Evolutionary conservation across 53 echinoderm and acorn worm genomes (phyloP).

Genomic region (Antedon mediterranea): DNA sequence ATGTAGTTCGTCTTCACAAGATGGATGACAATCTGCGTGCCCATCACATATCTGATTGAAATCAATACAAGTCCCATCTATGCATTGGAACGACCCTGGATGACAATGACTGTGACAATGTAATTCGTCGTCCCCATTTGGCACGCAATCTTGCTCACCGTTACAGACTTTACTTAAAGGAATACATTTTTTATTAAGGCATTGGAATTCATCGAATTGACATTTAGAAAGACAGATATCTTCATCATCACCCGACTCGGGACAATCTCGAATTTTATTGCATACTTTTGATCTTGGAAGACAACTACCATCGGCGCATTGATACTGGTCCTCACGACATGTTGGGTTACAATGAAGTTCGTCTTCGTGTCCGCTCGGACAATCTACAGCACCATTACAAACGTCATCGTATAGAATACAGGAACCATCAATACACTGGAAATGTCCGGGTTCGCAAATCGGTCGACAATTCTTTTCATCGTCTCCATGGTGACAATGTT

Average conservation of each 20-base stretch:
- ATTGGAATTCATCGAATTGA: background rate
- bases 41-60: background rate
- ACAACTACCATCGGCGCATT: background rate
- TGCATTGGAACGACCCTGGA: background rate
- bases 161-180: background rate
- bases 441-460: background rate
- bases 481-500: background rate
- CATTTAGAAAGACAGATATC: background rate
- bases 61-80: background rate
- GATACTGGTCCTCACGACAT: background rate
- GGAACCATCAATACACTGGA: background rate
- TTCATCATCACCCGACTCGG: background rate
- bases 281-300: background rate
- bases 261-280: background rate
- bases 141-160: background rate
- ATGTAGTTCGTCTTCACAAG: background rate
- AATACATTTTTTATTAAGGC: background rate
- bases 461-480: background rate
- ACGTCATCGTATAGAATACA: background rate
- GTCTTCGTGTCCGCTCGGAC: background rate
- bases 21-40: background rate
- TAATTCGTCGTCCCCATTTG: background rate
- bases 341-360: background rate
- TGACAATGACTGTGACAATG: background rate
- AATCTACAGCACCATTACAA: background rate